Conservation (phyloP, 2,797 vertebrate genomes). For the Triplophysa yarkandensis region DNA sequence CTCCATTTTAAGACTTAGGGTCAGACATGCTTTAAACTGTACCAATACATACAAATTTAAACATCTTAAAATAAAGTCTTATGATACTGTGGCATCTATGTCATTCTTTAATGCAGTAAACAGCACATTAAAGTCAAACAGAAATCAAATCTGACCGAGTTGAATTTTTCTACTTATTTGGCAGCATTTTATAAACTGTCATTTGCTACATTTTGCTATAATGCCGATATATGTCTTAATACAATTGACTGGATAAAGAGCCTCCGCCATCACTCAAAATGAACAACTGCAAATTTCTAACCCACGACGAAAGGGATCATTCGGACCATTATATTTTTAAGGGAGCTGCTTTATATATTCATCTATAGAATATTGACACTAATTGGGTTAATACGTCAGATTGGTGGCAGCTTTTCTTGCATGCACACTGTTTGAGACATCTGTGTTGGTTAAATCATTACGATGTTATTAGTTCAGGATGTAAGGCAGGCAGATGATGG, state of each 20-base stretch:
- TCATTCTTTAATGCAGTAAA: too few relatives aligned
- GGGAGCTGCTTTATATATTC: not conserved
- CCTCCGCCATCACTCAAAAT: not conserved
- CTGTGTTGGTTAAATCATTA: not conserved
- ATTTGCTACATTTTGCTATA: not conserved
- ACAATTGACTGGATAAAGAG: not conserved
- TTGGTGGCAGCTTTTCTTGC: not conserved
- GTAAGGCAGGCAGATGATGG: not conserved
- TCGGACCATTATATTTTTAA: not conserved
- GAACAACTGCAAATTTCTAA: not conserved
- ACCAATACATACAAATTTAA: too few relatives aligned
- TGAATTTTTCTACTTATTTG: too few relatives aligned
- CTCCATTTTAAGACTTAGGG: too few relatives aligned
- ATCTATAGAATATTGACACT: slow-evolving; percentile 2
- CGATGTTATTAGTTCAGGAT: slow-evolving; percentile 7
- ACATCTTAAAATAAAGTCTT: too few relatives aligned
- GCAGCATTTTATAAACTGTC: too few relatives aligned
- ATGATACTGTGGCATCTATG: too few relatives aligned
- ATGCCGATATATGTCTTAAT: too few relatives aligned
- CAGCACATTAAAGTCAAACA: too few relatives aligned
- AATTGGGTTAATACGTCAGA: not conserved
- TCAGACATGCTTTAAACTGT: not conserved
- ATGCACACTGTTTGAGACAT: slow-evolving; percentile 5
- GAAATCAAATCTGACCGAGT: too few relatives aligned
- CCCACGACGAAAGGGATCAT: not conserved